A percentile compares a stretch with the other conserved stretches of the same genome.
Conservation (phyloP, 2,888 invertebrate species). For the Andrena trimmerana region DNA sequence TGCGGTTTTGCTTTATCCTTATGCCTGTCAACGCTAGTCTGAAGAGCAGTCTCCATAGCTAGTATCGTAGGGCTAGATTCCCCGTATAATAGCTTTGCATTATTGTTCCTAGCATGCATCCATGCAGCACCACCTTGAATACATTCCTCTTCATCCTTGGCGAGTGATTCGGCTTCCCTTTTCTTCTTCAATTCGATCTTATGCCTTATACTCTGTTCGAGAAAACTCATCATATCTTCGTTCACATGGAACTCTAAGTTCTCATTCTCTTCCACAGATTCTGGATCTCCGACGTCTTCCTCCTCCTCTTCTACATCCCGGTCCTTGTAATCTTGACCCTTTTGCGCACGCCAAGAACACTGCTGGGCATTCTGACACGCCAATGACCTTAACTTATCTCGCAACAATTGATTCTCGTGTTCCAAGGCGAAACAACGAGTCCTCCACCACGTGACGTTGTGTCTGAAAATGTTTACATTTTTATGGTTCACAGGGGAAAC, state of each 20-base stretch:
- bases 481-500: not conserved
- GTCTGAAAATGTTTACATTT: slow-evolving; percentile 68
- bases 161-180: slow-evolving; percentile 65
- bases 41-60: slow-evolving; percentile 91
- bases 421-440: slow-evolving; percentile 81
- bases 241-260: slow-evolving; percentile 87
- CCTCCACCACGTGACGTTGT: slow-evolving; percentile 82
- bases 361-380: not conserved
- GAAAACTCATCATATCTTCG: slow-evolving; percentile 88
- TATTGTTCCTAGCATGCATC: slow-evolving; percentile 82
- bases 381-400: slow-evolving; percentile 61
- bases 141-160: slow-evolving; percentile 38
- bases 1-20: slow-evolving; percentile 88
- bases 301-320: not conserved
- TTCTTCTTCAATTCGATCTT: slow-evolving; percentile 83
- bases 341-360: not conserved
- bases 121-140: slow-evolving; percentile 71
- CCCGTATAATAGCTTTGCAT: slow-evolving; percentile 88
- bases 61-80: slow-evolving; percentile 88
- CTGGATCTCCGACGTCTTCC: slow-evolving; percentile 31
- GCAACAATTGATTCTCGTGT: slow-evolving; percentile 78
- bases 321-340: not conserved
- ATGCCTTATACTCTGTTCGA: slow-evolving; percentile 87
- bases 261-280: slow-evolving; percentile 76
- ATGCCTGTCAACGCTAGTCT: slow-evolving; percentile 88